Percentiles rank a stretch among this genome's conserved stretches.
These are phyloP conservation scores for Nymphalis c-album DNA, from an alignment of 2,888 invertebrate genomes.

Conservation along the genomic window DNA sequence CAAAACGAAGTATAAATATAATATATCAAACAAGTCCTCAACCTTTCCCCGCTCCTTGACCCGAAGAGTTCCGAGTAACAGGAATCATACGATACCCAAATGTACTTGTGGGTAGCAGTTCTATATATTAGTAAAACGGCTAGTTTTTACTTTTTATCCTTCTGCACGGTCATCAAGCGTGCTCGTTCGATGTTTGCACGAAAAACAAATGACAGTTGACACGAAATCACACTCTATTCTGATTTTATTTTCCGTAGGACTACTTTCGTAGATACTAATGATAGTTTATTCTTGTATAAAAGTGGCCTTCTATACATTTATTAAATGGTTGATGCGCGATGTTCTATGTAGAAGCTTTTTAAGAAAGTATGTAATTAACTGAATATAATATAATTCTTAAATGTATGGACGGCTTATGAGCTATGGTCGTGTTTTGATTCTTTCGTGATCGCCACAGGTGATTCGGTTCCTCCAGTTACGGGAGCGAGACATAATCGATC, in stretches of 20 bases:
- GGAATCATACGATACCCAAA: slow-evolving; percentile 76
- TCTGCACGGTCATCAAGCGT: slow-evolving; percentile 11
- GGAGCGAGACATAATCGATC: slow-evolving; percentile 70
- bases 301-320: slow-evolving; percentile 6
- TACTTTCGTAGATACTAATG: background rate
- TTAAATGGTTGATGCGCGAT: too few species aligned
- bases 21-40: slow-evolving; percentile 62
- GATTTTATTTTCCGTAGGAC: slow-evolving; percentile 2
- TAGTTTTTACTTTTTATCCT: slow-evolving; percentile 9
- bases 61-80: slow-evolving; percentile 61
- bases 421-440: background rate
- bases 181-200: background rate
- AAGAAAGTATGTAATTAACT: too few species aligned
- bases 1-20: slow-evolving; percentile 68
- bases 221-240: background rate
- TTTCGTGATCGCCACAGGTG: slow-evolving; percentile 54
- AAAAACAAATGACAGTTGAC: background rate
- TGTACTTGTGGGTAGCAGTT: slow-evolving; percentile 46
- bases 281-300: background rate
- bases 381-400: background rate
- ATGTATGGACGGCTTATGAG: slow-evolving; percentile 4
- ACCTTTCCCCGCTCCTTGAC: slow-evolving; percentile 69
- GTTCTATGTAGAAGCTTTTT: too few species aligned
- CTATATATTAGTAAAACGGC: slow-evolving; percentile 19
- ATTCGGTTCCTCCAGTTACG: slow-evolving; percentile 57